Percentiles rank a stretch among this genome's conserved stretches.
Conservation (phyloP, 2,113 vertebrate genomes). For the Brachypteracias leptosomus region DNA sequence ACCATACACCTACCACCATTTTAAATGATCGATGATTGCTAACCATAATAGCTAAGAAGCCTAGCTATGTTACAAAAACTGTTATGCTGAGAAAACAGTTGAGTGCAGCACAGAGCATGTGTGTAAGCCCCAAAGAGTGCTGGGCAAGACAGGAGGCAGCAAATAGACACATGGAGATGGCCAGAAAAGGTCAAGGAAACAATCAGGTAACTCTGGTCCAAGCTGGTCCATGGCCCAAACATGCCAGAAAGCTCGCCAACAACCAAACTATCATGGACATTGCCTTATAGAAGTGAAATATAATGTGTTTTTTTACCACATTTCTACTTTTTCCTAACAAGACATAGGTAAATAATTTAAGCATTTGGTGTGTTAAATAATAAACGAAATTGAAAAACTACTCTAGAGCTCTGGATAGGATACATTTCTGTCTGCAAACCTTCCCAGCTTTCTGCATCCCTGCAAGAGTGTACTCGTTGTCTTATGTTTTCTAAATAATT, state of each 20-base stretch:
- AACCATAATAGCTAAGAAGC: neutral
- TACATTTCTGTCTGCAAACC: neutral
- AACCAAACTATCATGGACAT: neutral
- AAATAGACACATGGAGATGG: neutral
- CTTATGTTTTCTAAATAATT: neutral
- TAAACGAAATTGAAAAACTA: neutral
- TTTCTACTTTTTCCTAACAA: neutral
- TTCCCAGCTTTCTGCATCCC: neutral
- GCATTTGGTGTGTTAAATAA: neutral
- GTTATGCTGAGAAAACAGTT: neutral
- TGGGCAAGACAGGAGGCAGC: neutral
- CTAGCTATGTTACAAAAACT: neutral
- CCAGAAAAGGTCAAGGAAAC: neutral
- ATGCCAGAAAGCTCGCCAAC: rapidly evolving
- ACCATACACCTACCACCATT: neutral
- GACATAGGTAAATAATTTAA: neutral
- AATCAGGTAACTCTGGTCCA: neutral
- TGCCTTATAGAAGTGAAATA: neutral
- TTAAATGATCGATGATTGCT: neutral
- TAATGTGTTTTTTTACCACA: rapidly evolving
- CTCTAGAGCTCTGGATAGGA: neutral
- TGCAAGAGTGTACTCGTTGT: neutral
- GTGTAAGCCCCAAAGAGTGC: neutral
- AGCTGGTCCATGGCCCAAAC: neutral
- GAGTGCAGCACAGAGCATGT: neutral